Evolutionary conservation across 1,140 invertebrate genomes (phyloP).

Genomic region (Drosophila ironensis): DNA sequence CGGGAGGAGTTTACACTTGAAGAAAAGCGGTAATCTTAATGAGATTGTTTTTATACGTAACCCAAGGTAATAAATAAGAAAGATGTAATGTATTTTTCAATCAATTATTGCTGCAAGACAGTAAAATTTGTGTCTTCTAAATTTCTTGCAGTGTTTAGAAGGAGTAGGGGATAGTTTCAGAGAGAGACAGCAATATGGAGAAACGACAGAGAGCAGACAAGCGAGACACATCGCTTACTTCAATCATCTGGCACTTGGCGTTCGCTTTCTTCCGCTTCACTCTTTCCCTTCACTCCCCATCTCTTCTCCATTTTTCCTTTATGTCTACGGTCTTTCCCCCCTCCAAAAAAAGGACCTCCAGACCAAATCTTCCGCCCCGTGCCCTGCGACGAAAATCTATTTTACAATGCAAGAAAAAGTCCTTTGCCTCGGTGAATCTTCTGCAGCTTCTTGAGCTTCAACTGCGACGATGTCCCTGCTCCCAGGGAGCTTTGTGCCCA

Average conservation of each 20-base stretch:
- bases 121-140: background rate
- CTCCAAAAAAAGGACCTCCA: too few relatives aligned
- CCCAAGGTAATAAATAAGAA: too few relatives aligned
- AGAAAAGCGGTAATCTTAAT: background rate
- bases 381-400: conserved; percentile 30
- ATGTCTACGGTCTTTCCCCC: conserved; percentile 15
- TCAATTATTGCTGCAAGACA: too few relatives aligned
- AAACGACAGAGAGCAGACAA: conserved; percentile 15
- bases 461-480: conserved; percentile 28
- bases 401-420: conserved; percentile 72
- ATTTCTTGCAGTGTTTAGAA: background rate
- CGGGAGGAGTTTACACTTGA: background rate
- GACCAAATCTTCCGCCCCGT: conserved; percentile 1
- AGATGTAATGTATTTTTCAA: too few relatives aligned
- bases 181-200: conserved; percentile 2
- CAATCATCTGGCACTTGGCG: conserved; percentile 71
- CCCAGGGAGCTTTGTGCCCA: conserved; percentile 51
- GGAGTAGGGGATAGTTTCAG: conserved; percentile 4
- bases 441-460: conserved; percentile 30
- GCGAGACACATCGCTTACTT: conserved; percentile 55
- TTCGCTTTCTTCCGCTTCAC: conserved; percentile 12
- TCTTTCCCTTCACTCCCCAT: background rate
- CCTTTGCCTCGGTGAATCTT: conserved; percentile 48
- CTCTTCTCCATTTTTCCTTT: background rate
- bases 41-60: background rate